phyloP scores from a whole-genome alignment of 2,888 invertebrate genomes.

The Steromphala cineraria region DNA sequence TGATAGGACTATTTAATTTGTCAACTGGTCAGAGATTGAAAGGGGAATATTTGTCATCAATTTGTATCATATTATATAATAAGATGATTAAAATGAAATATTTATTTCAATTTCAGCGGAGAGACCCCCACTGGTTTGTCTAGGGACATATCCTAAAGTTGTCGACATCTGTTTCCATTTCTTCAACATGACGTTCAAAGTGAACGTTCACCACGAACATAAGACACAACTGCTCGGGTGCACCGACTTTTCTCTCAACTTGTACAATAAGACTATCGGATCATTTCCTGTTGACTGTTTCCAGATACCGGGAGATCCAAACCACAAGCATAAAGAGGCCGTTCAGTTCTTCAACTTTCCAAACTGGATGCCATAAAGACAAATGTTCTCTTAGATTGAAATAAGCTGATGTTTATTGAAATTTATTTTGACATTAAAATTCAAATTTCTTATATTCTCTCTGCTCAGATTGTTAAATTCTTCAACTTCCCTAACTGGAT shows the following conservation, averaged over 20 bases:
- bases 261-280: slow-evolving; percentile 64
- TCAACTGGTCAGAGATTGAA: no score
- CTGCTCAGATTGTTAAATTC: neutral
- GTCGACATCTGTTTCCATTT: slow-evolving; percentile 65
- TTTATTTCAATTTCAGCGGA: slow-evolving; percentile 53
- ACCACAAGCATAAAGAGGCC: slow-evolving; percentile 37
- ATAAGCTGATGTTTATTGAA: no score
- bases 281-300: slow-evolving; percentile 67
- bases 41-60: no score
- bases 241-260: slow-evolving; percentile 58
- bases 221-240: slow-evolving; percentile 66
- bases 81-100: no score
- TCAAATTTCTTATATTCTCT: no score
- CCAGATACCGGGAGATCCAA: slow-evolving; percentile 61
- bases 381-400: neutral
- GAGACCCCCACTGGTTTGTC: slow-evolving; percentile 62
- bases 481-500: slow-evolving; percentile 40
- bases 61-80: neutral
- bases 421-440: no score
- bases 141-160: slow-evolving; percentile 60
- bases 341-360: slow-evolving; percentile 20
- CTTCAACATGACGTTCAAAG: slow-evolving; percentile 62
- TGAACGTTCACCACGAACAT: slow-evolving; percentile 58
- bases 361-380: slow-evolving; percentile 45
- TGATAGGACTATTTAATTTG: no score